phyloP scores from a whole-genome alignment of 2,113 vertebrate species.

The Percina caprodes region DNA sequence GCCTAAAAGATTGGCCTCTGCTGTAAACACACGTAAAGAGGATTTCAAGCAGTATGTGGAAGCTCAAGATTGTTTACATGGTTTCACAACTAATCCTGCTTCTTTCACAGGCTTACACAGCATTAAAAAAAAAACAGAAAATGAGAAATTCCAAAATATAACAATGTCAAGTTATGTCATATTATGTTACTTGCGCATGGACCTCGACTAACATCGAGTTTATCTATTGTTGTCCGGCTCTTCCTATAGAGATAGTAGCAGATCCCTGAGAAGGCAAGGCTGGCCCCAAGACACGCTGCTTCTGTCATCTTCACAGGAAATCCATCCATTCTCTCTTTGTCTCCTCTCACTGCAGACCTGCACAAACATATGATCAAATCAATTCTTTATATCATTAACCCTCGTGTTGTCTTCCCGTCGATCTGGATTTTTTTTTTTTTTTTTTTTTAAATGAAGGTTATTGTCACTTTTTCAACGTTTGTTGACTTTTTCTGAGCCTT shows the following conservation, averaged over 20 bases:
- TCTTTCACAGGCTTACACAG: not conserved
- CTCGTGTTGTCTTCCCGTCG: no score
- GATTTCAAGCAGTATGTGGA: not conserved
- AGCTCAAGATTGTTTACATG: not conserved
- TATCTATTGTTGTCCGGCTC: constrained; percentile 79
- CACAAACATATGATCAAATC: constrained; percentile 10
- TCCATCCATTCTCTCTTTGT: constrained; percentile 75
- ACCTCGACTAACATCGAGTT: constrained; percentile 82
- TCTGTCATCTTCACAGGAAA: constrained; percentile 76
- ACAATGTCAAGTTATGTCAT: not conserved
- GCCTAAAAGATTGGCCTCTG: no score
- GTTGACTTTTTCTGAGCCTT: no score
- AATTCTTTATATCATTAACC: not conserved
- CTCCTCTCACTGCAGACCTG: constrained; percentile 35
- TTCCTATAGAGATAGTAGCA: constrained; percentile 87
- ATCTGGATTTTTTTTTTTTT: no score
- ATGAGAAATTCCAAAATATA: not conserved
- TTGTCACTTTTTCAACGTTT: no score
- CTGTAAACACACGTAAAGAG: not conserved
- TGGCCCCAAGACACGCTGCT: constrained; percentile 85
- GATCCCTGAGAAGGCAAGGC: constrained; percentile 85
- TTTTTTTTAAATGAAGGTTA: no score
- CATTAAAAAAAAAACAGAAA: not conserved
- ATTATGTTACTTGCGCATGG: not conserved
- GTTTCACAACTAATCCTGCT: not conserved